Evolutionary conservation across 2,113 vertebrate species (phyloP).

Genomic region (Hypanus sabinus): DNA sequence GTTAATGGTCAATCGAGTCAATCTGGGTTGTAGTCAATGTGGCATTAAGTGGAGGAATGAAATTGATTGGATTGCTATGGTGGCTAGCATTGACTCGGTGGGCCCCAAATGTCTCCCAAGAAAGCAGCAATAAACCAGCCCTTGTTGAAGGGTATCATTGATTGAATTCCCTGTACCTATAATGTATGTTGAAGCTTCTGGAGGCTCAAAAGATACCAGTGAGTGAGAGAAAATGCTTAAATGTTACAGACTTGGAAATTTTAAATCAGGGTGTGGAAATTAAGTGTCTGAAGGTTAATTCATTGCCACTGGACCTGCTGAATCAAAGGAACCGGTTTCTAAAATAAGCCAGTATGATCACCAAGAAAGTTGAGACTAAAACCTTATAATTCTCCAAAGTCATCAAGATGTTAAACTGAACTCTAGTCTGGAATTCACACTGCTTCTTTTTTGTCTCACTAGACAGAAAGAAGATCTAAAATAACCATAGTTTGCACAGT

Average conservation of each 20-base stretch:
- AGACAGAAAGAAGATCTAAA: background rate
- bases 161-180: background rate
- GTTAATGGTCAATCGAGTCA: too few species aligned
- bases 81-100: too few species aligned
- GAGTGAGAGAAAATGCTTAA: background rate
- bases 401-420: background rate
- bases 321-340: too few species aligned
- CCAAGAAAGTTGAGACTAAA: background rate
- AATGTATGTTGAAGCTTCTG: constrained; percentile 1
- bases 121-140: background rate
- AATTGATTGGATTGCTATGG: too few species aligned
- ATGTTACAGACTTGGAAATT: background rate
- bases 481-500: background rate
- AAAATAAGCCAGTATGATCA: background rate
- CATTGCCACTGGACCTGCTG: background rate
- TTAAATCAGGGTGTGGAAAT: background rate
- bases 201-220: background rate
- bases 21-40: too few species aligned
- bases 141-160: background rate
- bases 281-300: background rate
- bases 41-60: too few species aligned
- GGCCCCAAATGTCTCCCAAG: too few species aligned
- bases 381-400: background rate
- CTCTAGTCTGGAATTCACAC: background rate
- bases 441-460: background rate